Percentiles rank a stretch among this genome's conserved stretches.
Evolutionary conservation across 2,888 invertebrate genomes (phyloP).

Genomic region (Nipponacmea schrenckii): DNA sequence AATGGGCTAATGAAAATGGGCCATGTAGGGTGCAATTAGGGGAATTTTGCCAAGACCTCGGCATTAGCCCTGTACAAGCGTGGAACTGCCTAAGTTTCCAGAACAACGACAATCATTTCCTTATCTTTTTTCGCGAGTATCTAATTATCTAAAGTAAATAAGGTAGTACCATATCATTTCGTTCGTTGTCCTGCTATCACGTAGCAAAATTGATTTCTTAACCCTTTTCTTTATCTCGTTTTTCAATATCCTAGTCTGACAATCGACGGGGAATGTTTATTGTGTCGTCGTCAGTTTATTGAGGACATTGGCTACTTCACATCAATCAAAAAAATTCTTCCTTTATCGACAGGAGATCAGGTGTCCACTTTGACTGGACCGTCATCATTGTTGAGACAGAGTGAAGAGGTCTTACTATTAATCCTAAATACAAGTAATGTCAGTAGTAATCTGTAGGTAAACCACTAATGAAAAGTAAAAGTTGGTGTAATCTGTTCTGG

Average conservation of each 20-base stretch:
- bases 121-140: background rate
- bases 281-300: background rate
- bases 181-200: background rate
- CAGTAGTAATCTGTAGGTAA: background rate
- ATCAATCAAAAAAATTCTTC: conserved; percentile 6
- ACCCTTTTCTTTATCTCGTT: background rate
- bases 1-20: too few relatives aligned
- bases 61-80: too few relatives aligned
- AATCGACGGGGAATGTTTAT: background rate
- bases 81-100: too few relatives aligned
- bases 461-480: background rate
- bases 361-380: conserved; percentile 7
- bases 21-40: too few relatives aligned
- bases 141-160: background rate
- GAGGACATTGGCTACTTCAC: background rate
- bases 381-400: background rate
- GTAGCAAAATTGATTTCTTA: background rate
- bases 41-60: too few relatives aligned
- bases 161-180: background rate
- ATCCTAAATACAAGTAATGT: background rate
- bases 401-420: background rate
- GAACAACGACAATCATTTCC: background rate
- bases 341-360: conserved; percentile 13
- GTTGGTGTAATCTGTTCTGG: background rate
- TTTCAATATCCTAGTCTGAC: background rate